phyloP scores from a whole-genome alignment of 37 sponge, comb jelly and placozoan species.

The Mnemiopsis leidyi region DNA sequence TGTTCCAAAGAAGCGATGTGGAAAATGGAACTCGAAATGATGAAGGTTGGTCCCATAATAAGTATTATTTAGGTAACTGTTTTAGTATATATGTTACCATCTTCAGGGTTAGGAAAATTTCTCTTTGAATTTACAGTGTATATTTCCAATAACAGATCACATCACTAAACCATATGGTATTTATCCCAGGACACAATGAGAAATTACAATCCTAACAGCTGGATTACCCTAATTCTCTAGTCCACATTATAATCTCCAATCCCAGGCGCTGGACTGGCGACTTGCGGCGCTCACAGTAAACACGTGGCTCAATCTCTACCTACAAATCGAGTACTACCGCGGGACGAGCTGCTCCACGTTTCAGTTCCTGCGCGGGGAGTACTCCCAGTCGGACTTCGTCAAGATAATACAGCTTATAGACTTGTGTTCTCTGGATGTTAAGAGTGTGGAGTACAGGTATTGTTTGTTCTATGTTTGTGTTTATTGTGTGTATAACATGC shows the following conservation, averaged over 20 bases:
- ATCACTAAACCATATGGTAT: no score
- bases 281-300: constrained; percentile 42
- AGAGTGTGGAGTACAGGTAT: background rate
- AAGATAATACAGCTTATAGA: constrained; percentile 61
- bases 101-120: no score
- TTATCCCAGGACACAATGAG: no score
- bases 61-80: no score
- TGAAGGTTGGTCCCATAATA: constrained; percentile 47
- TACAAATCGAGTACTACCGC: constrained; percentile 22
- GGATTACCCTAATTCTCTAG: background rate
- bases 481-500: no score
- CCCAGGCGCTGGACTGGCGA: constrained; percentile 49
- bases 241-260: background rate
- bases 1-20: constrained; percentile 20
- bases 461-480: no score
- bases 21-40: constrained; percentile 54
- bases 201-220: no score
- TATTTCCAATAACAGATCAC: no score
- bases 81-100: no score
- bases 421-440: constrained; percentile 40
- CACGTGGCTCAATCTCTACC: constrained; percentile 61
- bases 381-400: constrained; percentile 56
- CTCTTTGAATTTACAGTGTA: no score
- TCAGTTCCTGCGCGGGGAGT: constrained; percentile 30
- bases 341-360: constrained; percentile 5